Conservation (phyloP, 2,888 invertebrate genomes). For the Rhagonycha lutea region DNA sequence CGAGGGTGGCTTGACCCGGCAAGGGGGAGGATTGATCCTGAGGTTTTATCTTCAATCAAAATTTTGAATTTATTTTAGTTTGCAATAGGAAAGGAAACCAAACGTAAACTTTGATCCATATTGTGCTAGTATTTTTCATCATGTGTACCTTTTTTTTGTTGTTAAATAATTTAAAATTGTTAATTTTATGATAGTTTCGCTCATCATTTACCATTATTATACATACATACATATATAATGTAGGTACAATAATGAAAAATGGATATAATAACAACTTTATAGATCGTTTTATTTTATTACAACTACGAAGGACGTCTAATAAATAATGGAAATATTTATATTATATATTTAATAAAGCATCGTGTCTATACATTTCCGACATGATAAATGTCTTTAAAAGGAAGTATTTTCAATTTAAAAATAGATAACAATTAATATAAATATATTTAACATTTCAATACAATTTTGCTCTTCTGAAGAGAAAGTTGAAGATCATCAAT, state of each 20-base stretch:
- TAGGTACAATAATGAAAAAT: neutral
- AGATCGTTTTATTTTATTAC: neutral
- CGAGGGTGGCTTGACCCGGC: too few species aligned
- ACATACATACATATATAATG: neutral
- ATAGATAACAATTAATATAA: neutral
- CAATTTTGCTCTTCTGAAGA: neutral
- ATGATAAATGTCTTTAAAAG: neutral
- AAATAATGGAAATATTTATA: neutral
- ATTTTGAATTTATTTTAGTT: too few species aligned
- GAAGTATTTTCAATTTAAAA: neutral
- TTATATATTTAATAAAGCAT: neutral
- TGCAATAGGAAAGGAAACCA: too few species aligned
- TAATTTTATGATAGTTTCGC: neutral
- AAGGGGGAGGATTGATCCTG: too few species aligned
- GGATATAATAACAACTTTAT: neutral
- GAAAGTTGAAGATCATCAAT: neutral
- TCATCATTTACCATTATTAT: neutral
- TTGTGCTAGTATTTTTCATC: neutral
- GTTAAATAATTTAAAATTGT: neutral
- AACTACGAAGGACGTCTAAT: neutral
- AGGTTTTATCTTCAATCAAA: too few species aligned
- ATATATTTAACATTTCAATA: neutral
- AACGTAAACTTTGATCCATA: too few species aligned
- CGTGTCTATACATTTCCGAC: neutral
- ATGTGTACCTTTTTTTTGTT: neutral